Evolutionary conservation across 2,888 invertebrate genomes (phyloP), one percentile per base, ranked within the genome.

Genomic region (Lathronympha strigana): DNA sequence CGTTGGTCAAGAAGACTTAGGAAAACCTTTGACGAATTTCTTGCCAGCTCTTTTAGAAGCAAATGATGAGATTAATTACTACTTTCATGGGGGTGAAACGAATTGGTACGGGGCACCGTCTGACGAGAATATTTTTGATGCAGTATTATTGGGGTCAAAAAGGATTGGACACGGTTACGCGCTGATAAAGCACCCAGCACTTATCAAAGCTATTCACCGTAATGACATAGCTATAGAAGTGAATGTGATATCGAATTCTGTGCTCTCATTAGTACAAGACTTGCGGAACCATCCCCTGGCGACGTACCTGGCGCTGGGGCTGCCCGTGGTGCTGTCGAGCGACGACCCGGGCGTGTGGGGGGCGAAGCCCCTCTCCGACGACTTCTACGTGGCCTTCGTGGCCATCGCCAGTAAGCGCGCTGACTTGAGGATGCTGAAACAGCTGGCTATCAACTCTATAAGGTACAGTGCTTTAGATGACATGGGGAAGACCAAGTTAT

Each of bases 291-390:
- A 97, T 87, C 96, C 97, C 0, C 94, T 94, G 1, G 92, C 94
- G 0, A 79, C 90, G 1, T 93, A 95, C 62, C 91, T 97, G 70
- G 93, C 96, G 19, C 86, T 94, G 31, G 94, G 94, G 53, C 93
- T 94, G 77, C 96, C 97, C 0, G 92, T 97, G 0, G 95, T 97
- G 0, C 85, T 97, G 58, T 95, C 96, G 0, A 95, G 95, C 73
- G 97, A 97, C 74, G 96, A 97, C 80, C 96, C 96, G 0, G 95
- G 95, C 0, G 93, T 95, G 8, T 97, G 96, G 96, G 94, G 93
- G 0, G 94, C 95, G 0, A 91, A 93, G n/a, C 96, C 95, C 0
- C 76, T 97, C 6, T 95, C 95, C 17, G 95, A 96, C 73, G 97
- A 97, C 77, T 96, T 95, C 76, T 97, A 96, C 77, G 92, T 95